Base-by-base conservation (phyloP, 1,140 invertebrate genomes). In the Nephotettix cincticeps region DNA sequence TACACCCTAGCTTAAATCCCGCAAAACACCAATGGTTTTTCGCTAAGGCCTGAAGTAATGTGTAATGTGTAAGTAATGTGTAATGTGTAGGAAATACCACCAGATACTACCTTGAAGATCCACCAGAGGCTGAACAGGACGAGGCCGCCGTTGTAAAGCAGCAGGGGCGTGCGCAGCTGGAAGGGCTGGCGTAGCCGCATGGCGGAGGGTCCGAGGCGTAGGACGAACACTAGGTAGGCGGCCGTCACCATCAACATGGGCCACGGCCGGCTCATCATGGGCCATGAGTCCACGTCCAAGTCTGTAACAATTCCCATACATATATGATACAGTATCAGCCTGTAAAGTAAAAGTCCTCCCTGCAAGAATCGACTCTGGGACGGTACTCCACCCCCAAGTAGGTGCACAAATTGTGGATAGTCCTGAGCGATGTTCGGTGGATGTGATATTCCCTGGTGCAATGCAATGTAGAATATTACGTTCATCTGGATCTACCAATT, bases 181-280 rank as follows among this genome's bases (percentile, higher is more conserved):
- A 86, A 86, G 32, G 90, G 83, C 76, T 85, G 79, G 56, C 83
- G 76, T 66, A 85, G 79, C 74, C 86, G 82, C 89, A 91, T 91
- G 71, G 81, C 81, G 28, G 76, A 75, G 14, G 86, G 86, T 1
- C 86, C 87, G n/a, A 77, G 71, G 43, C 78, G 75, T 56, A 84
- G 78, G 2, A 86, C 81, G 29, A 85, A 75, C 58, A 81, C 81
- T 4, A 85, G 70, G 29, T 86, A 87, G 4, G 77, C 78, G 4
- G 84, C 72, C 47, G 84, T 78, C 74, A 88, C 81, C 25, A 80
- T 73, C 23, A 84, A 71, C 1, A 90, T 82, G 21, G 87, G 86
- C 71, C 84, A 79, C 25, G 88, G 88, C 47, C 87, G 86, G 23
- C 83, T 77, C 90, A 94, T 93, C 27, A 94, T 79, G 1, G 86